Percentiles rank a stretch among this genome's conserved stretches.
These are phyloP conservation scores for Sorex araneus DNA, from an alignment of 2,113 vertebrate species.

Conservation along the genomic window DNA sequence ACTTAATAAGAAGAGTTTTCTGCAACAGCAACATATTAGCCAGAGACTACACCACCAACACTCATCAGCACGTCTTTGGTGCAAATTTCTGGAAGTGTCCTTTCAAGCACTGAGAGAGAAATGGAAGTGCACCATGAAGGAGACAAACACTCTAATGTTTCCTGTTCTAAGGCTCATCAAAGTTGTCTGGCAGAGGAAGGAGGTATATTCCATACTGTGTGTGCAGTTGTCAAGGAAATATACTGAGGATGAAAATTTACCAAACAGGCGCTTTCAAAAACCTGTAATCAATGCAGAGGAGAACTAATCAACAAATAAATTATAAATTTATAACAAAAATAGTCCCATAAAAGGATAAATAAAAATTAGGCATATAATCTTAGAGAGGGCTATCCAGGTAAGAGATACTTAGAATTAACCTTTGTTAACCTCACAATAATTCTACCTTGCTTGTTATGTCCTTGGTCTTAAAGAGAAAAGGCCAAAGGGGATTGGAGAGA, in stretches of 20 bases:
- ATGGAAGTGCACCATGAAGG: background rate
- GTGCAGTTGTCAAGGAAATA: background rate
- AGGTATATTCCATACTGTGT: background rate
- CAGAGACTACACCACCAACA: background rate
- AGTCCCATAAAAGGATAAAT: slow-evolving; percentile 6
- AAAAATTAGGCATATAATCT: slow-evolving; percentile 16
- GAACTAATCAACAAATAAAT: background rate
- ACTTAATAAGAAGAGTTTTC: background rate
- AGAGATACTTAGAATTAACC: background rate
- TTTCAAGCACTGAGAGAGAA: background rate
- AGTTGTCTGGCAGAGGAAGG: background rate
- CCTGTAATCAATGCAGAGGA: background rate
- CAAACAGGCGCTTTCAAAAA: background rate
- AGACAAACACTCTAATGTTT: background rate
- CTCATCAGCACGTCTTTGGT: background rate
- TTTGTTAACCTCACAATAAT: background rate
- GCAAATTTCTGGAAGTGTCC: background rate
- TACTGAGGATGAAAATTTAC: background rate
- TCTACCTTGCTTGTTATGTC: background rate
- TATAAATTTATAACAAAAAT: background rate
- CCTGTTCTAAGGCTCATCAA: background rate
- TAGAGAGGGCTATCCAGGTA: background rate
- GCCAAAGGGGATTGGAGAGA: too few species aligned
- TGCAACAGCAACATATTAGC: background rate
- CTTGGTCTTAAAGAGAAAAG: background rate